phyloP scores from a whole-genome alignment of 2,888 invertebrate species.

The Acrobasis repandana region DNA sequence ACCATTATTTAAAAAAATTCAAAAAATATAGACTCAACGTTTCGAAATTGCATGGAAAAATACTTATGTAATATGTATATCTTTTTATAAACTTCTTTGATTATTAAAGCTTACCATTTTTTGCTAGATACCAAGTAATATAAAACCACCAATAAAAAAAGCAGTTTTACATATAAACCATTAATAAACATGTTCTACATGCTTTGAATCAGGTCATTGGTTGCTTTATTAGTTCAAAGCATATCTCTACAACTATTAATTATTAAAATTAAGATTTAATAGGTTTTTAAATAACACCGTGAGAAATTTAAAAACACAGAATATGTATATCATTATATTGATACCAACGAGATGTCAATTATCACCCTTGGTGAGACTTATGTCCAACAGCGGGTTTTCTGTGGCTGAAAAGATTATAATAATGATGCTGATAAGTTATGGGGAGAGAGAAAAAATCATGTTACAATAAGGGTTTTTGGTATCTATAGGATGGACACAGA shows the following conservation, averaged over 20 bases:
- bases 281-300: not conserved
- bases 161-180: not conserved
- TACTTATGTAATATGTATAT: no score
- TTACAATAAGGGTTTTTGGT: no score
- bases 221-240: slow-evolving; percentile 9
- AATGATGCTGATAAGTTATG: no score
- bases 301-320: slow-evolving; percentile 1
- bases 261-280: slow-evolving; percentile 4
- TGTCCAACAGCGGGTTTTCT: no score
- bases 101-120: no score
- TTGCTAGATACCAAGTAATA: not conserved
- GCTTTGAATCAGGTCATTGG: slow-evolving; percentile 10
- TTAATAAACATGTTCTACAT: not conserved
- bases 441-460: no score
- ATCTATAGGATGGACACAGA: no score
- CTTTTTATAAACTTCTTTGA: no score
- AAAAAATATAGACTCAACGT: no score
- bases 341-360: not conserved
- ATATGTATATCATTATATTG: not conserved
- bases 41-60: no score
- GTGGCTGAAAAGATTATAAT: no score
- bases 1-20: no score
- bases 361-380: not conserved
- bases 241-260: not conserved
- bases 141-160: not conserved